Conservation (phyloP, 2,797 vertebrate species). For the Diglossa cyanea region DNA sequence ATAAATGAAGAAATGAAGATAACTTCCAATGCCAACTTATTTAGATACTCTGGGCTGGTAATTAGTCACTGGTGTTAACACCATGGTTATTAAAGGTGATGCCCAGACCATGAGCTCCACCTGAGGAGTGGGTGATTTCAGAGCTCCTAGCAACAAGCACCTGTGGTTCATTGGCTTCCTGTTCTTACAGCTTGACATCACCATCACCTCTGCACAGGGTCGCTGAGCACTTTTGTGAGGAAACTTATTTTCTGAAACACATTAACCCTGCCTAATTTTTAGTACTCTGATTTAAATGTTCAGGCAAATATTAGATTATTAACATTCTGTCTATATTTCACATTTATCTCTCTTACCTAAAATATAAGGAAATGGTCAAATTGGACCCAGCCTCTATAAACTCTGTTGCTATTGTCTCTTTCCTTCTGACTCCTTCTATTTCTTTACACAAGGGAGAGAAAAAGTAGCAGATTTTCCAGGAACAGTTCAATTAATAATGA, state of each 20-base stretch:
- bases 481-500: background rate
- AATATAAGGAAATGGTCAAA: background rate
- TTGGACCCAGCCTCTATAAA: background rate
- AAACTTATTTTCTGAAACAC: background rate
- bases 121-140: background rate
- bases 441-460: background rate
- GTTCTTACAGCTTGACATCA: background rate
- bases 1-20: background rate
- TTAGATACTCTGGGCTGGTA: background rate
- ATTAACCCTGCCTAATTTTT: background rate
- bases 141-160: background rate
- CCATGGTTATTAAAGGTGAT: background rate
- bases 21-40: background rate
- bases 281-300: slow-evolving; percentile 17
- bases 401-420: background rate
- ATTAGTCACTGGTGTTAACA: background rate
- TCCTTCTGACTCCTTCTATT: background rate
- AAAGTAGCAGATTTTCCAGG: background rate
- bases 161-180: background rate
- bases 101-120: background rate
- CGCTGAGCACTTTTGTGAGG: background rate
- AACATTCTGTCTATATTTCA: background rate
- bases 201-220: background rate
- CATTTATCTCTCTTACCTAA: slow-evolving; percentile 8
- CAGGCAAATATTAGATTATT: background rate